Evolutionary conservation across 1,140 invertebrate species (phyloP).

Genomic region (Agrilus planipennis): DNA sequence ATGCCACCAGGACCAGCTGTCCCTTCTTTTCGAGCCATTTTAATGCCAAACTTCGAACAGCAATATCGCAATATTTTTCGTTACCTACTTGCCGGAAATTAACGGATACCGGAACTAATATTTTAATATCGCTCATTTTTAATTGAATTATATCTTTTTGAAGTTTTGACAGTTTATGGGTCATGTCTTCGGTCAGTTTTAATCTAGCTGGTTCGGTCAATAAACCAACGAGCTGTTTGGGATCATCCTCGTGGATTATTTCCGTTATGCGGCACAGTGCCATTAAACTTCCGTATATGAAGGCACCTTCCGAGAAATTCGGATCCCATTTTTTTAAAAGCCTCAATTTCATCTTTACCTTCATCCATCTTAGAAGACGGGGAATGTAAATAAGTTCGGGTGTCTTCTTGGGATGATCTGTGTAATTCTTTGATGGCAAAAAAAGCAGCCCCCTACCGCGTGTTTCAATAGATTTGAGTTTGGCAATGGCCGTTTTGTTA

Average conservation of each 20-base stretch:
- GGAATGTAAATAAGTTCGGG: constrained; percentile 31
- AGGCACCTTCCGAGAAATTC: constrained; percentile 30
- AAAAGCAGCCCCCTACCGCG: too few relatives aligned
- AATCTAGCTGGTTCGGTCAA: constrained; percentile 18
- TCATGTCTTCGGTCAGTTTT: constrained; percentile 21
- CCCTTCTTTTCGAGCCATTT: constrained; percentile 25
- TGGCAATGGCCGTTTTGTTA: too few relatives aligned
- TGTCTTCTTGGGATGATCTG: constrained; percentile 18
- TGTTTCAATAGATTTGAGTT: too few relatives aligned
- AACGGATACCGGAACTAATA: constrained; percentile 28
- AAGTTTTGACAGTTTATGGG: constrained; percentile 14
- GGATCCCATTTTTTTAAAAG: constrained; percentile 29
- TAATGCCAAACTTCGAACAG: constrained; percentile 21
- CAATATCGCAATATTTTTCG: constrained; percentile 18
- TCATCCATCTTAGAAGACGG: constrained; percentile 27
- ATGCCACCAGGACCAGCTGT: constrained; percentile 21
- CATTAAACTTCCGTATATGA: constrained; percentile 28
- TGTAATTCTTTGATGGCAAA: too few relatives aligned
- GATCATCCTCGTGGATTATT: constrained; percentile 24
- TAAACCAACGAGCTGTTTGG: constrained; percentile 21
- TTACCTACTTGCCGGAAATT: constrained; percentile 15
- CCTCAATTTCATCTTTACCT: constrained; percentile 29
- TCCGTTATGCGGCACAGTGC: constrained; percentile 30
- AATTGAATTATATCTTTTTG: constrained; percentile 26
- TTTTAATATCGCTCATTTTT: constrained; percentile 28